Evolutionary conservation across 2,797 vertebrate species (phyloP).

Genomic region (Morus bassanus): DNA sequence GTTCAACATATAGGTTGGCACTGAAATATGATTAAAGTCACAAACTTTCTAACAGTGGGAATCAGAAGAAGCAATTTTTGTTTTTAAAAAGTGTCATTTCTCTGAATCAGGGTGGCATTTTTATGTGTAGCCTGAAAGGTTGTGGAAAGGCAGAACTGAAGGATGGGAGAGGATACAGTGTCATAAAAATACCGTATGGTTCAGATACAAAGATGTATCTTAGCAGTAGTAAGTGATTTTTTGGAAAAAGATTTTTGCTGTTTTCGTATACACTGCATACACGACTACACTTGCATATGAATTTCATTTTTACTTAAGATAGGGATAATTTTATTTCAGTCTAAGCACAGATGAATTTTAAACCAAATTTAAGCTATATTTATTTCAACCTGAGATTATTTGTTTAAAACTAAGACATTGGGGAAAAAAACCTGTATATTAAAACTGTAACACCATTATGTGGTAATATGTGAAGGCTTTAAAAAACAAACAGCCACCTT

Average conservation of each 20-base stretch:
- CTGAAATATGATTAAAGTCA: not conserved
- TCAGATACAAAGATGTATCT: not conserved
- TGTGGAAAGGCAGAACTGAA: not conserved
- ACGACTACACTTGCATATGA: not conserved
- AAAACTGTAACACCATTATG: not conserved
- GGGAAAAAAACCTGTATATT: not conserved
- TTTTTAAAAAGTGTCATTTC: not conserved
- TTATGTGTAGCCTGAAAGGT: not conserved
- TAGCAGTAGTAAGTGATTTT: not conserved
- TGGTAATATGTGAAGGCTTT: not conserved
- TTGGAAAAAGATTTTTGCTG: not conserved
- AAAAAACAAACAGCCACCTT: not conserved
- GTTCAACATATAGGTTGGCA: fast-evolving
- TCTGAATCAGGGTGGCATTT: not conserved
- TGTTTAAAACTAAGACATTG: not conserved
- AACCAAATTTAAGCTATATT: not conserved
- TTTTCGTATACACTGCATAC: fast-evolving
- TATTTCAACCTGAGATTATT: not conserved
- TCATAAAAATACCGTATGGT: fast-evolving
- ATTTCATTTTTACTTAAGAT: not conserved
- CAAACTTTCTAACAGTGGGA: not conserved
- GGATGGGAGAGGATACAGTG: not conserved
- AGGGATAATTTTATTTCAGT: not conserved
- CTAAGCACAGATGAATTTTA: not conserved
- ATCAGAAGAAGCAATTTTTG: not conserved